Base-by-base conservation (phyloP, 1,140 invertebrate species). In the Megalopta genalis region DNA sequence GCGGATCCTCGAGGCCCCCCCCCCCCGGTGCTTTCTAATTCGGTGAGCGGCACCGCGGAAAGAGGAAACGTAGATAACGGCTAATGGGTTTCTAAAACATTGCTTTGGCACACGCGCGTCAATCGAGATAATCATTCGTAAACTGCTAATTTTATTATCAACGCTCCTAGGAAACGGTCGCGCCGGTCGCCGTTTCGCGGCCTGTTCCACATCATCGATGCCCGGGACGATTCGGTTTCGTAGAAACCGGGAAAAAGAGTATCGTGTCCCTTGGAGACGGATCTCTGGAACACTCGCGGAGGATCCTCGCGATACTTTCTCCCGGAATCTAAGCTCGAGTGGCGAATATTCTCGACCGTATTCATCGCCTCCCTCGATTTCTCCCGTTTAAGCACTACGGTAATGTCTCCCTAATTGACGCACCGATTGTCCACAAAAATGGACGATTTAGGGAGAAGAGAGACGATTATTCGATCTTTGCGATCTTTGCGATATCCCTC, bases 231-330 rank as follows among this genome's bases (percentile, higher is more conserved):
- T 21, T 0, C 14, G 25, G 39, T 77, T 63, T 16, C 32, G 2
- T 42, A 12, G 49, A 37, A 69, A 69, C n/a, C n/a, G n/a, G 32
- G 18, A 63, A 10, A 46, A 46, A 46, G 42, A 46, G 42, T 46
- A 46, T 60, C 27, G 68, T 62, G 67, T 71, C 65, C 60, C 49
- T 10, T 57, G 63, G 73, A 80, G 68, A 80, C 62, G 46, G 62
- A 54, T 23, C 52, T 37, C 27, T 52, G 27, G 18, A 37, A 63
- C n/a, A 64, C 32, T 32, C 67, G 54, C 27, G 32, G 59, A 66
- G n/a, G 52, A 80, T 82, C 32, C 60, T 80, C n/a, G 9, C 60
- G 54, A 79, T 83, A 84, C 86, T 87, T 87, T 88, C 87, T 87
- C 86, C 84, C 80, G 87, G 80, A 86, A 83, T 70, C 78, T 78